phyloP scores from a whole-genome alignment of 2,797 vertebrate genomes.

The Peromyscus aztecus region DNA sequence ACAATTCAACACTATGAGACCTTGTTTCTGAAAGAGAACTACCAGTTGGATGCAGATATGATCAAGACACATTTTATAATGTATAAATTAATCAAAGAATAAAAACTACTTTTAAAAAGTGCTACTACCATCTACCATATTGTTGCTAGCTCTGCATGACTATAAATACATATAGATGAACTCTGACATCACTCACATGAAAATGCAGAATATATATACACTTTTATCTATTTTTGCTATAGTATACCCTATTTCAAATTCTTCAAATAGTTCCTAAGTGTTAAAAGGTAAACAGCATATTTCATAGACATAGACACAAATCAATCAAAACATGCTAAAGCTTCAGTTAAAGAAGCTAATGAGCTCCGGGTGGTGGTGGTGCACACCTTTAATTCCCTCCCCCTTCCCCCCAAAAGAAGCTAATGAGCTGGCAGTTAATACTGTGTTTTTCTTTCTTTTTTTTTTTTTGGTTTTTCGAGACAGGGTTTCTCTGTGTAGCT shows the following conservation, averaged over 20 bases:
- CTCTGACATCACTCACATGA: neutral
- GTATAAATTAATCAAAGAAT: neutral
- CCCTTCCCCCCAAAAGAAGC: no score
- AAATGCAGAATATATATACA: neutral
- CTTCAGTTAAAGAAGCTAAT: slow-evolving; percentile 2
- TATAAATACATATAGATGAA: neutral
- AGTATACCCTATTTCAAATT: neutral
- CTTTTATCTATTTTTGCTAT: neutral
- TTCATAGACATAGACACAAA: neutral
- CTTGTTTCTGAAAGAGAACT: neutral
- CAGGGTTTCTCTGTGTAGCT: no score
- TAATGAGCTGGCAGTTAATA: neutral
- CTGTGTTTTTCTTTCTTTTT: neutral
- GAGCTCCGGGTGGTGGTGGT: neutral
- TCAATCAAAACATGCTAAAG: neutral
- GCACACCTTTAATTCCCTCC: no score
- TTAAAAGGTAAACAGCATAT: neutral
- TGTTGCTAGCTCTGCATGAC: neutral
- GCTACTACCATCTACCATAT: neutral
- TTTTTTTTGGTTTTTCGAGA: no score
- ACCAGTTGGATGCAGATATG: neutral
- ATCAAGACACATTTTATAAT: neutral
- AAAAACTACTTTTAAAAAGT: neutral
- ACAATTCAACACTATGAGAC: neutral
- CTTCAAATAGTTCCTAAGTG: neutral